Conservation (phyloP, 2,888 invertebrate species). For the Halictus quadricinctus region DNA sequence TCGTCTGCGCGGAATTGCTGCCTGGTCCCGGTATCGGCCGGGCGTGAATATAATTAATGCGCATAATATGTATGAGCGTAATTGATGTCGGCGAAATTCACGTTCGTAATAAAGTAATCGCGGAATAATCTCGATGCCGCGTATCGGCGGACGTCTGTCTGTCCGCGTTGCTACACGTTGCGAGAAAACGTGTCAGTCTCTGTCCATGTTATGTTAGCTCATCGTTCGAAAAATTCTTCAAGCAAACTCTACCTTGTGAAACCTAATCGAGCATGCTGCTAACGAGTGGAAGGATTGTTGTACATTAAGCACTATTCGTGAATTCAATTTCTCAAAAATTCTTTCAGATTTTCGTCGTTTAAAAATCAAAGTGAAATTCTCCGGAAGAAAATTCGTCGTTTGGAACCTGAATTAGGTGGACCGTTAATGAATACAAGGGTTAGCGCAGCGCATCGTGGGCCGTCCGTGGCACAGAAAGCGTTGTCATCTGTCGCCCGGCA, state of each 20-base stretch:
- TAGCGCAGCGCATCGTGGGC: background rate
- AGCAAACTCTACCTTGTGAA: no score
- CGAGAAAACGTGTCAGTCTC: background rate
- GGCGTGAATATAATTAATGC: slow-evolving; percentile 52
- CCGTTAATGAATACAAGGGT: background rate
- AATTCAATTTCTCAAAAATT: no score
- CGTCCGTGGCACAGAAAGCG: background rate
- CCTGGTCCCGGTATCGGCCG: slow-evolving; percentile 18
- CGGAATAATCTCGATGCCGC: slow-evolving; percentile 39
- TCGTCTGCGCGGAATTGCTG: slow-evolving; percentile 35
- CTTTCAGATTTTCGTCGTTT: no score
- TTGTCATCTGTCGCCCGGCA: slow-evolving; percentile 7
- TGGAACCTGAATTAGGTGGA: background rate
- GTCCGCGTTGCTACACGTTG: background rate
- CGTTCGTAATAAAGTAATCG: slow-evolving; percentile 36
- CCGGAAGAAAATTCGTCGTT: background rate
- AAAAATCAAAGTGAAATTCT: background rate
- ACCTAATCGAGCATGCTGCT: background rate
- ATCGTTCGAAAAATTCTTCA: no score
- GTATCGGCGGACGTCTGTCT: slow-evolving; percentile 12
- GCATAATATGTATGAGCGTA: slow-evolving; percentile 52
- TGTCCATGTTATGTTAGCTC: background rate
- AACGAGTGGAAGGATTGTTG: background rate
- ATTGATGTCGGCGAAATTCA: slow-evolving; percentile 44
- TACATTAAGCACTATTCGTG: no score